A percentile compares a stretch with the other conserved stretches of the same genome.
Conservation (phyloP, 2,113 vertebrate genomes). For the Todiramphus chloris region DNA sequence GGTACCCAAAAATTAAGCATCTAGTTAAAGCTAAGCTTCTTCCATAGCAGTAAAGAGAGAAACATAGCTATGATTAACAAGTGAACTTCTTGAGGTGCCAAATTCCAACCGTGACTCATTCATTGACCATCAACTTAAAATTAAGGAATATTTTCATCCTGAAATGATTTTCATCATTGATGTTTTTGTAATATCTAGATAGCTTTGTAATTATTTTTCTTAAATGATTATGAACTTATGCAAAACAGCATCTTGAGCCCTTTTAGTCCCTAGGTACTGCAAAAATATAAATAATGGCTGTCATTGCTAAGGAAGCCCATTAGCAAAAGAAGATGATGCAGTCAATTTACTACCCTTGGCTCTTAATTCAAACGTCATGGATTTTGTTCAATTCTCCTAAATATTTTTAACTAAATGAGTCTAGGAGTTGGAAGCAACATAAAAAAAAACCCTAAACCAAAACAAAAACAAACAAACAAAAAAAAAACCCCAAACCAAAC, state of each 20-base stretch:
- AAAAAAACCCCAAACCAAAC: not conserved
- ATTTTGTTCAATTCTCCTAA: not conserved
- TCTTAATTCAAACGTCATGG: not conserved
- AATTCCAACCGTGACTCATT: not conserved
- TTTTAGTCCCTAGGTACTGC: not conserved
- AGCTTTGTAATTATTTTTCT: not conserved
- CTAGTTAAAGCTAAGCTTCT: not conserved
- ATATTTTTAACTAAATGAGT: not conserved
- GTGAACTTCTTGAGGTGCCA: not conserved
- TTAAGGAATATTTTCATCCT: not conserved
- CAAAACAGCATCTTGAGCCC: not conserved
- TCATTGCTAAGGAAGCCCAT: not conserved
- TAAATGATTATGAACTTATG: not conserved
- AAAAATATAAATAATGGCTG: not conserved
- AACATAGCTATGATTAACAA: not conserved
- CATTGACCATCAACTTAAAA: not conserved
- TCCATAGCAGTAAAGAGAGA: not conserved
- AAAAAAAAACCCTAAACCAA: not conserved
- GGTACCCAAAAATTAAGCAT: not conserved
- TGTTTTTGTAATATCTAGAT: not conserved
- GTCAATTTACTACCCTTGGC: not conserved
- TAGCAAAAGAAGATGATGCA: not conserved
- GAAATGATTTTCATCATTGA: too few species aligned
- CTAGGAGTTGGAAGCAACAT: not conserved
- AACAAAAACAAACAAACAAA: not conserved